Evolutionary conservation across 2,113 vertebrate genomes (phyloP), one percentile per base, ranked within the genome.

Genomic region (Phasianus colchicus): DNA sequence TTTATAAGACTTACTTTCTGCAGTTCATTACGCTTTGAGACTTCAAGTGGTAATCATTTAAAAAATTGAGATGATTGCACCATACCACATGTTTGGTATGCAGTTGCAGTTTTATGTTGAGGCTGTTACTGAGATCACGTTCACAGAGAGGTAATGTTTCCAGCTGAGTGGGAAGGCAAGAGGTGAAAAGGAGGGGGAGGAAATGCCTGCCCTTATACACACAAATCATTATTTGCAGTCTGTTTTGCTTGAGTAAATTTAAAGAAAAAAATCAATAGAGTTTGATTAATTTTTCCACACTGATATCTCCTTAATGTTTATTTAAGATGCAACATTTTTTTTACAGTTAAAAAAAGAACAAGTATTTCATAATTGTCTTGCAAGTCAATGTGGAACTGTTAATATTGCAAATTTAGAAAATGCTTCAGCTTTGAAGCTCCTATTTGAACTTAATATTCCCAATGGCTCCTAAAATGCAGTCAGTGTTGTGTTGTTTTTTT

Each of bases 91-190:
- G 13, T 83, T 93, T 58, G 40, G 7, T 50, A 38, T 86, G 30
- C 42, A 81, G 27, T 58, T 95, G 79, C 38, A 63, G 55, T 86
- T 92, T 83, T 74, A 50, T 84, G 45, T 90, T 25, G 58, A 78
- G 61, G 17, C 24, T 83, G 48, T 48, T 94, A 77, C 71, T 74
- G 83, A 78, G 73, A 47, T 81, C 69, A 74, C 6, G 21, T 90
- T 94, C 60, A 81, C 40, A 83, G 76, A 64, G 18, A 43, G 54
- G 13, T 83, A 73, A 17, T 88, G 73, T 86, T 93, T 96, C 88
- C 88, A 93, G 67, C 36, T 80, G 15, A 58, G 2, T 50, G 48
- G 48, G 48, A 50, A 73, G 32, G 24, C 50, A 8, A 42, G 32
- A 52, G 69, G 27, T 55, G 25, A 16, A 29, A 52, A 52, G 50